phyloP scores from a whole-genome alignment of 2,113 vertebrate genomes.

The Sylvia atricapilla region DNA sequence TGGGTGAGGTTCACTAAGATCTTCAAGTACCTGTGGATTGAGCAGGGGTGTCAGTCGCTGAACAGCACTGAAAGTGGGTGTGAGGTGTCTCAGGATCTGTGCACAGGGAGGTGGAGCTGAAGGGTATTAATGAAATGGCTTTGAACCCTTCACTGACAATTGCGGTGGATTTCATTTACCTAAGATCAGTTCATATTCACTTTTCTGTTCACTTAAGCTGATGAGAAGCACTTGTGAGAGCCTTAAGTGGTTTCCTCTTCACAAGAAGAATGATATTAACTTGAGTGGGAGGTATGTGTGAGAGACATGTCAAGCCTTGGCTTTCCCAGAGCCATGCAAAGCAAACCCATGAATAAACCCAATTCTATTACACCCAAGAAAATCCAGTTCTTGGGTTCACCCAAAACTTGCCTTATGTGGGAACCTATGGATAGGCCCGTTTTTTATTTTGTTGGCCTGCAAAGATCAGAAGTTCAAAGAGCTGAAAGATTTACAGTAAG shows the following conservation, averaged over 20 bases:
- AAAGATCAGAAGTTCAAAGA: neutral
- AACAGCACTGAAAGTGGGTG: neutral
- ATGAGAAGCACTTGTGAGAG: neutral
- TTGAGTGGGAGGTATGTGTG: neutral
- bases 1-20: neutral
- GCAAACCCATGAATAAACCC: neutral
- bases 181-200: neutral
- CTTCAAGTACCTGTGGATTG: neutral
- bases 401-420: neutral
- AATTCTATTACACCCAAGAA: neutral
- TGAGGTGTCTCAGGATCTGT: neutral
- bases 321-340: neutral
- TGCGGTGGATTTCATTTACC: slow-evolving; percentile 19
- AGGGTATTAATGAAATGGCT: neutral
- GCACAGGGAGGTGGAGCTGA: neutral
- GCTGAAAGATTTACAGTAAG: neutral
- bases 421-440: neutral
- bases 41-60: neutral
- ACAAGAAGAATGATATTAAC: neutral
- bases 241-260: neutral
- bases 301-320: neutral
- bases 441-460: neutral
- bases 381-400: neutral
- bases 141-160: neutral
- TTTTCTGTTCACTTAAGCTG: neutral